phyloP scores from a whole-genome alignment of 2,888 invertebrate species.

The Cecidostiba fungosa region DNA sequence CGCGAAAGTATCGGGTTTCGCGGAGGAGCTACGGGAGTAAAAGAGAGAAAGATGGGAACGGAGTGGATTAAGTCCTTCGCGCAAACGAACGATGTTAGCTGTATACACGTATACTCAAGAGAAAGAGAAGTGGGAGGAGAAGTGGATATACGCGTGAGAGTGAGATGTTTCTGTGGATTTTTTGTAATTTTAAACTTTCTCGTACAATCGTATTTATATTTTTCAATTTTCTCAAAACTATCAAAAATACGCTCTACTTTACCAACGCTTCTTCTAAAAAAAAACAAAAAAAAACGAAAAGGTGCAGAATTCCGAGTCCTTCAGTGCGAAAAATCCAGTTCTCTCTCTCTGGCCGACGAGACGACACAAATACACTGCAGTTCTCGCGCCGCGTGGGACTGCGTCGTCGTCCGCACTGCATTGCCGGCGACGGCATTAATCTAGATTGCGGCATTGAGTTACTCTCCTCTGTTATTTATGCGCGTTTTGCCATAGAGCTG shows the following conservation, averaged over 20 bases:
- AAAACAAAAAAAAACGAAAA: not conserved
- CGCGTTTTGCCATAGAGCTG: conserved; percentile 36
- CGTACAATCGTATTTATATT: no score
- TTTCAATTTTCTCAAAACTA: no score
- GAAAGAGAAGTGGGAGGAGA: not conserved
- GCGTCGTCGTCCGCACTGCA: conserved; percentile 14
- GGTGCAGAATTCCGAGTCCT: not conserved
- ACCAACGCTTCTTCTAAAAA: not conserved
- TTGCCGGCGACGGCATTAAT: conserved; percentile 53
- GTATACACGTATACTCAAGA: not conserved
- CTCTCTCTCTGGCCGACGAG: conserved; percentile 31
- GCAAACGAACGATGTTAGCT: not conserved
- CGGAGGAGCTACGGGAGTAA: conserved; percentile 45
- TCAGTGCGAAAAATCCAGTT: conserved; percentile 23
- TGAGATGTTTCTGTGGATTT: not conserved
- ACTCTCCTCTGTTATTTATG: conserved; percentile 54
- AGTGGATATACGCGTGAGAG: not conserved
- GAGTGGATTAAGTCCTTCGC: conserved; percentile 41
- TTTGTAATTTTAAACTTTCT: not conserved
- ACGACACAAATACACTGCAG: conserved; percentile 4
- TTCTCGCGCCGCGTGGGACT: conserved; percentile 32
- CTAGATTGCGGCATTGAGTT: conserved; percentile 61
- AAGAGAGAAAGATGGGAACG: no score
- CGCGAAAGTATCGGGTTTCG: conserved; percentile 76
- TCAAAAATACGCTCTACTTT: not conserved